Conservation (phyloP, 2,888 invertebrate species). For the Argyresthia goedartella region DNA sequence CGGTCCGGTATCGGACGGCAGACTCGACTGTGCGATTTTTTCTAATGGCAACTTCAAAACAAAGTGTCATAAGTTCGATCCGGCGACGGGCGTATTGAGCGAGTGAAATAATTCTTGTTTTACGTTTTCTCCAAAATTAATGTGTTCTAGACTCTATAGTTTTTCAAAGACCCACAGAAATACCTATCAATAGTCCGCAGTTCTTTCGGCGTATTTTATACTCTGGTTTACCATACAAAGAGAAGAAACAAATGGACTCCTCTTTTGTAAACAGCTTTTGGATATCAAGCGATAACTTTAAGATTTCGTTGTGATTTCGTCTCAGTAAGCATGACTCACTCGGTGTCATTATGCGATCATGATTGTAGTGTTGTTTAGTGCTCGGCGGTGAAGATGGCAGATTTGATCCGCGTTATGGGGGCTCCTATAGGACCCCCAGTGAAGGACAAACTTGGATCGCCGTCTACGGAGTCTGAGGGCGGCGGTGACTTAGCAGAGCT, state of each 20-base stretch:
- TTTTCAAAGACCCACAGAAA: no score
- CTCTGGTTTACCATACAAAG: neutral
- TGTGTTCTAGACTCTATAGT: no score
- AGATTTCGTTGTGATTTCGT: constrained; percentile 12
- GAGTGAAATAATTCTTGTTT: neutral
- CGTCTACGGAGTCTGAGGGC: constrained; percentile 89
- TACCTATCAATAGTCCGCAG: neutral
- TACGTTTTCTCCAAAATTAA: constrained; percentile 15
- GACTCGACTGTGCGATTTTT: neutral
- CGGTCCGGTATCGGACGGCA: neutral
- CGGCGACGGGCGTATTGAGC: constrained; percentile 2
- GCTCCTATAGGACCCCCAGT: constrained; percentile 75
- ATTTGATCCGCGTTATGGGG: constrained; percentile 77
- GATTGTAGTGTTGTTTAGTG: constrained; percentile 3
- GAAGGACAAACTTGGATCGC: constrained; percentile 84
- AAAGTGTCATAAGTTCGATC: neutral
- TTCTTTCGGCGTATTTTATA: neutral
- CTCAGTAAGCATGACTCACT: constrained; percentile 44
- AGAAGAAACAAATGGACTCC: neutral
- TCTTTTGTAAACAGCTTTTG: constrained; percentile 10
- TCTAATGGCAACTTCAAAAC: neutral
- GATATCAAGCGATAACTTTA: constrained; percentile 4
- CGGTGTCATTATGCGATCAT: constrained; percentile 15
- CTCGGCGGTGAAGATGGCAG: constrained; percentile 67
- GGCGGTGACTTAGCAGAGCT: constrained; percentile 74